A percentile compares a stretch with the other conserved stretches of the same genome.
These are phyloP conservation scores for Drosophila elegans DNA, from an alignment of 1,140 invertebrate species.

Conservation along the genomic window DNA sequence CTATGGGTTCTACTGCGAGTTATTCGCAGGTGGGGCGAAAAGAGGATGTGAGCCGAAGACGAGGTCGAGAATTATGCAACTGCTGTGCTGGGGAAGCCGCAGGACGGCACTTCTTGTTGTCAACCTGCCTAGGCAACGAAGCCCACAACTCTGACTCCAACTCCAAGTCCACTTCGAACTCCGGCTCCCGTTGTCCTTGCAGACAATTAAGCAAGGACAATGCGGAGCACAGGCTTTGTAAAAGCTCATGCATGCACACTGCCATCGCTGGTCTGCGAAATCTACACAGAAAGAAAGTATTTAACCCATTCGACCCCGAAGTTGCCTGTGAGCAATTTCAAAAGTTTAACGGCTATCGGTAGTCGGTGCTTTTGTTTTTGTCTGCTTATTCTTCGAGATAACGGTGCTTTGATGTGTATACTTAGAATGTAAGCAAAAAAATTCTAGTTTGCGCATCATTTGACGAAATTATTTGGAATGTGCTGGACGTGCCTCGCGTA, in stretches of 20 bases:
- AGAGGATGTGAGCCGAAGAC: constrained; percentile 11
- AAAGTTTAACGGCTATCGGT: too few species aligned
- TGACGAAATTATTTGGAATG: too few species aligned
- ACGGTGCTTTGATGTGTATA: too few species aligned
- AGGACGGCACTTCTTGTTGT: constrained; percentile 46
- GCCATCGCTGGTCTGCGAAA: constrained; percentile 7
- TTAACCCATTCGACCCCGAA: too few species aligned
- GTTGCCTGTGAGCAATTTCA: too few species aligned
- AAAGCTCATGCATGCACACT: constrained; percentile 47
- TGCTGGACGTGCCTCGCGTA: too few species aligned
- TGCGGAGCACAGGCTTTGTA: constrained; percentile 55
- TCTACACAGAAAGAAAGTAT: constrained; percentile 15
- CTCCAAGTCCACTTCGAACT: constrained; percentile 1
- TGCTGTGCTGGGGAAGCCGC: constrained; percentile 44
- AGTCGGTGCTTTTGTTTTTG: too few species aligned
- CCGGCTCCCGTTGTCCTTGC: constrained; percentile 63
- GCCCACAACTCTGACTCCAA: constrained; percentile 4
- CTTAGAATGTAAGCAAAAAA: too few species aligned
- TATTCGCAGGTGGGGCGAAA: constrained; percentile 8
- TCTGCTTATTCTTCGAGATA: too few species aligned
- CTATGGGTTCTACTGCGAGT: constrained; percentile 7
- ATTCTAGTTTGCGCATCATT: too few species aligned
- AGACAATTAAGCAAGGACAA: constrained; percentile 81
- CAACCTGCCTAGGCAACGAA: constrained; percentile 41
- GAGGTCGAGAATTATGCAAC: constrained; percentile 70